A percentile compares a stretch with the other conserved stretches of the same genome.
These are phyloP conservation scores for Amiota minor DNA, from an alignment of 2,888 invertebrate species.

Conservation along the genomic window DNA sequence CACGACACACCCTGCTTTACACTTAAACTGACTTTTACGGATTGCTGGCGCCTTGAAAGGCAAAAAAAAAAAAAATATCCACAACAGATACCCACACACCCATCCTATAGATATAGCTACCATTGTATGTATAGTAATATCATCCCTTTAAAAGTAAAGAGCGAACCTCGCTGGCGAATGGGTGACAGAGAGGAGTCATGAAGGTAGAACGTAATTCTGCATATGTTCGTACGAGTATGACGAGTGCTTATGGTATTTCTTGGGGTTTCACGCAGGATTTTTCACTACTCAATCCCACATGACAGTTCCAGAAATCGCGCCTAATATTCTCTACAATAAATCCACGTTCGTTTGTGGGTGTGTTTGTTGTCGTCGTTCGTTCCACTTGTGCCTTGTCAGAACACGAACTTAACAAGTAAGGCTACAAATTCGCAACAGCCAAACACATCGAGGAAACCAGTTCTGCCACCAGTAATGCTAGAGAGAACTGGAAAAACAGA, in stretches of 20 bases:
- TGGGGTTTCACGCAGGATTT: constrained; percentile 15
- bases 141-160: too few species aligned
- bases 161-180: too few species aligned
- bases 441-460: constrained; percentile 3
- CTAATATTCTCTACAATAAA: background rate
- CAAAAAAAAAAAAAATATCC: background rate
- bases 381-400: background rate
- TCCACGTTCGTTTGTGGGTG: background rate
- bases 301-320: background rate
- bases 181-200: too few species aligned
- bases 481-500: constrained; percentile 34
- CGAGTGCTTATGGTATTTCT: background rate
- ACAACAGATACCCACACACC: too few species aligned
- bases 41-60: background rate
- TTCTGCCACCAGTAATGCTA: constrained; percentile 8
- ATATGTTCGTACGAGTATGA: too few species aligned
- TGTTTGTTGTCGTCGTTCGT: background rate
- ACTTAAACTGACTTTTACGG: background rate
- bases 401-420: background rate
- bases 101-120: too few species aligned
- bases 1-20: constrained; percentile 8
- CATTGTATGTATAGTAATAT: too few species aligned
- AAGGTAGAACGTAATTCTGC: too few species aligned
- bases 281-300: background rate
- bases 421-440: constrained; percentile 14